These are phyloP conservation scores for Orthonychiurus folsomi DNA, from an alignment of 2,888 invertebrate species.

Conservation along the genomic window DNA sequence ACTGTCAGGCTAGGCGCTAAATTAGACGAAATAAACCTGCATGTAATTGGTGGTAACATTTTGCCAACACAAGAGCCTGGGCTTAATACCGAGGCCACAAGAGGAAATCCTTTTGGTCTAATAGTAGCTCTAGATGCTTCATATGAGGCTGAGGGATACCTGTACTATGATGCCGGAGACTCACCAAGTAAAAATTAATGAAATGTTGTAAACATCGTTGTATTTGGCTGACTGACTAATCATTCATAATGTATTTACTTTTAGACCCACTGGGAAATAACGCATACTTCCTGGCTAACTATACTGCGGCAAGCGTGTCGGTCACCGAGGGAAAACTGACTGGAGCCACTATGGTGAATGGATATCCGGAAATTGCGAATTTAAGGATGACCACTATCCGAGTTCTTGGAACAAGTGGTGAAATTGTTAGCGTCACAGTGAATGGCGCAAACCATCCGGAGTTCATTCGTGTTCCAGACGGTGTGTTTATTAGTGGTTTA, in stretches of 20 bases:
- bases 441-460: not conserved
- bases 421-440: not conserved
- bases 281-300: not conserved
- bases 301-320: no score
- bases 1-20: constrained; percentile 51
- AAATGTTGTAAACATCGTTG: no score
- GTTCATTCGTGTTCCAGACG: not conserved
- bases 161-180: constrained; percentile 76
- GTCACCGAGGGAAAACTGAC: not conserved
- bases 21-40: constrained; percentile 54
- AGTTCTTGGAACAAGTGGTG: not conserved
- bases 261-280: not conserved
- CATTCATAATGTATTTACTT: no score
- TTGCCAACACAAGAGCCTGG: constrained; percentile 59
- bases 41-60: constrained; percentile 60
- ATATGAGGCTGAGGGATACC: constrained; percentile 54
- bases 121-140: constrained; percentile 52
- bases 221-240: no score
- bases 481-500: not conserved
- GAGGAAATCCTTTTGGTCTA: constrained; percentile 57
- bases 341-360: not conserved
- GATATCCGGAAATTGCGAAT: not conserved
- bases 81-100: constrained; percentile 51
- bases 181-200: constrained; percentile 51
- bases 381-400: not conserved